These are phyloP conservation scores for Bombyx mandarina DNA, from an alignment of 1,140 invertebrate species.

Conservation along the genomic window DNA sequence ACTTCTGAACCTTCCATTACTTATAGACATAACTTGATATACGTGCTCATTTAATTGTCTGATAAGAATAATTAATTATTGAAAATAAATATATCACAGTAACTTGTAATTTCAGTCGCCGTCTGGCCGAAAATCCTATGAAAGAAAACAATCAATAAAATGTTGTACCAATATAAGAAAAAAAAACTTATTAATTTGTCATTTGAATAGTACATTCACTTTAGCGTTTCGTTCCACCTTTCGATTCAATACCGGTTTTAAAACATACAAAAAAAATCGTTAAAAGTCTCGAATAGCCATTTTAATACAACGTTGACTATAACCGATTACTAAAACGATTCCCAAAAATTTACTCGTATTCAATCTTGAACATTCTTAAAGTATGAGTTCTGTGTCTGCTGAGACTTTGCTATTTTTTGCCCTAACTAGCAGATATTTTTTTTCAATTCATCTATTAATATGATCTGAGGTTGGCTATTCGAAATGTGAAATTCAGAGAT, in stretches of 20 bases:
- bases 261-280: neutral
- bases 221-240: slow-evolving; percentile 54
- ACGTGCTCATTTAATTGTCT: slow-evolving; percentile 71
- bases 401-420: no score
- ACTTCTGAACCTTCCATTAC: slow-evolving; percentile 73
- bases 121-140: slow-evolving; percentile 71
- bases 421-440: no score
- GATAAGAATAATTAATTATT: slow-evolving; percentile 70
- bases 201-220: slow-evolving; percentile 71
- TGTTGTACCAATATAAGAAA: slow-evolving; percentile 72
- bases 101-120: slow-evolving; percentile 71
- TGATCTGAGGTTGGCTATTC: no score
- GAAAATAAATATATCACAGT: slow-evolving; percentile 72
- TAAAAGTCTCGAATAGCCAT: neutral
- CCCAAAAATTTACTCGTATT: no score
- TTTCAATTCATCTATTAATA: no score
- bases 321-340: neutral
- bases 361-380: no score
- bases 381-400: no score
- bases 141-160: slow-evolving; percentile 73
- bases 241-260: slow-evolving; percentile 21
- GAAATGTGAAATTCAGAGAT: no score
- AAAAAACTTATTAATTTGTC: slow-evolving; percentile 73
- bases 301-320: slow-evolving; percentile 2
- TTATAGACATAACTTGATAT: slow-evolving; percentile 72